Percentiles rank a stretch among this genome's conserved stretches.
Conservation (phyloP, 2,113 vertebrate species). For the Scartelaos histophorus region DNA sequence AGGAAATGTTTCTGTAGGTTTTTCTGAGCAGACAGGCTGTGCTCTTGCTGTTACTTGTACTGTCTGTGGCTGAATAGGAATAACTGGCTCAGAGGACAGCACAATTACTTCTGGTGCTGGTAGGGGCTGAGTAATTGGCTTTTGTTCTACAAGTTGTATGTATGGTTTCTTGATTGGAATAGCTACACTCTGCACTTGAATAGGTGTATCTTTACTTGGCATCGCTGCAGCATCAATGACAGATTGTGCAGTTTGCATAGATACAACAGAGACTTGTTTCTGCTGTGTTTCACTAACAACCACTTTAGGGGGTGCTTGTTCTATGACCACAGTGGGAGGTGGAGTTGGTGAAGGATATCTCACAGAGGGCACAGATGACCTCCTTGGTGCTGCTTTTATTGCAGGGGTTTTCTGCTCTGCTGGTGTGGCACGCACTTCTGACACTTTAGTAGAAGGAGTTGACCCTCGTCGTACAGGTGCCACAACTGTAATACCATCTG, state of each 20-base stretch:
- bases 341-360: constrained; percentile 46
- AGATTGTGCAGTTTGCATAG: constrained; percentile 22
- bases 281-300: constrained; percentile 29
- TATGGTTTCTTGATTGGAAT: constrained; percentile 68
- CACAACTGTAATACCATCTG: constrained; percentile 84
- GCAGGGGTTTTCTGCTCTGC: constrained; percentile 67
- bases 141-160: constrained; percentile 29
- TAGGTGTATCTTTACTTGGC: constrained; percentile 30
- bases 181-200: constrained; percentile 55
- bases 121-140: constrained; percentile 31
- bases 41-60: constrained; percentile 30
- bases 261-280: constrained; percentile 38
- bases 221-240: constrained; percentile 22
- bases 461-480: constrained; percentile 74
- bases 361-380: constrained; percentile 61
- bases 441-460: constrained; percentile 58
- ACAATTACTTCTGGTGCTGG: constrained; percentile 30
- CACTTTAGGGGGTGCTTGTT: constrained; percentile 28
- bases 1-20: constrained; percentile 10
- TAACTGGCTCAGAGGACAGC: constrained; percentile 28
- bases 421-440: constrained; percentile 61
- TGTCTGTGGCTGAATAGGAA: constrained; percentile 30
- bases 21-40: constrained; percentile 14
- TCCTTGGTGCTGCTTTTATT: constrained; percentile 52
- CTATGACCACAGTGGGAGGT: constrained; percentile 16